Percentiles rank a stretch among this genome's conserved stretches.
These are phyloP conservation scores for Drosophila colorata DNA, from an alignment of 2,888 invertebrate species.

Conservation along the genomic window DNA sequence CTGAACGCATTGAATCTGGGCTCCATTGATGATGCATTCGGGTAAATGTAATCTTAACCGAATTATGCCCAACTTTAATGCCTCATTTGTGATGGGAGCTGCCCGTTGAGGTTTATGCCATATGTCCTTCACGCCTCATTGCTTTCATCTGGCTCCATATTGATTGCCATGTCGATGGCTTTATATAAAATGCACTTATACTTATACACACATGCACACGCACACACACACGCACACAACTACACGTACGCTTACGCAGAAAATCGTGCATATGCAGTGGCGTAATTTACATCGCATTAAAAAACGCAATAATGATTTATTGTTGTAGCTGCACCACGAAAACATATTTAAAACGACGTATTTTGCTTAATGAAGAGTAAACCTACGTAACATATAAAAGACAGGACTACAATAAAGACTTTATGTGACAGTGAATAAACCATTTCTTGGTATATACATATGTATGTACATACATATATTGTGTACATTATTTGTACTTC, in stretches of 20 bases:
- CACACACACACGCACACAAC: constrained; percentile 15
- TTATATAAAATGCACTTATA: constrained; percentile 27
- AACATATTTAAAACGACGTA: constrained; percentile 69
- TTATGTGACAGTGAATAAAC: constrained; percentile 28
- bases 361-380: constrained; percentile 67
- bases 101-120: constrained; percentile 33
- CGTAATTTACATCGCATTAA: constrained; percentile 75
- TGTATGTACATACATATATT: too few species aligned
- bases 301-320: constrained; percentile 72
- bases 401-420: constrained; percentile 38
- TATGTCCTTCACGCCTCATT: constrained; percentile 26
- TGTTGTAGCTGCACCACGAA: constrained; percentile 52
- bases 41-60: constrained; percentile 57
- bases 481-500: too few species aligned
- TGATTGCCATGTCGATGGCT: constrained; percentile 46
- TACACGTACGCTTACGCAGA: constrained; percentile 18
- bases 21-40: constrained; percentile 6
- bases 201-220: constrained; percentile 15
- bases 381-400: constrained; percentile 21
- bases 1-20: constrained; percentile 2
- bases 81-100: constrained; percentile 45
- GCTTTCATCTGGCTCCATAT: constrained; percentile 31
- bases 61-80: constrained; percentile 57
- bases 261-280: constrained; percentile 33
- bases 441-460: too few species aligned